These are phyloP conservation scores for Hyposoter didymator DNA, from an alignment of 2,888 invertebrate genomes.

Conservation along the genomic window DNA sequence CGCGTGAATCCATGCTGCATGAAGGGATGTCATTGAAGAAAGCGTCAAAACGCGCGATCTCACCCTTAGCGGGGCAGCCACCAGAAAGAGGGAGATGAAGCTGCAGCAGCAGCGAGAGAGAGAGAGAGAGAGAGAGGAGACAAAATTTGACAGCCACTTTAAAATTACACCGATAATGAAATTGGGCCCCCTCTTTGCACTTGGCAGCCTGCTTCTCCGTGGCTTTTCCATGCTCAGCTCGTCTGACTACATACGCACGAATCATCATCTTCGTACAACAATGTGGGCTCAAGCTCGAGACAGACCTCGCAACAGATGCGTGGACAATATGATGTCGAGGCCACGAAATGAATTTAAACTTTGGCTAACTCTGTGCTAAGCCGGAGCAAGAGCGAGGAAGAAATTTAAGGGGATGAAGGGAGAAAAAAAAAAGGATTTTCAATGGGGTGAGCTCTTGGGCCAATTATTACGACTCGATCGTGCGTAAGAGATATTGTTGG, in stretches of 20 bases:
- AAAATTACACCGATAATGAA: slow-evolving; percentile 84
- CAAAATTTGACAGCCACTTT: slow-evolving; percentile 82
- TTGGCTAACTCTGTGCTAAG: slow-evolving; percentile 76
- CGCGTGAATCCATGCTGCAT: slow-evolving; percentile 52
- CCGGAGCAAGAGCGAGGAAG: slow-evolving; percentile 17
- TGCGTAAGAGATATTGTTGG: slow-evolving; percentile 83
- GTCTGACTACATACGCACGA: background rate
- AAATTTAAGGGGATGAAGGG: slow-evolving; percentile 19
- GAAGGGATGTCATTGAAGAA: slow-evolving; percentile 67
- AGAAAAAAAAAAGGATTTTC: slow-evolving; percentile 20
- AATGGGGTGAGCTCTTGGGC: slow-evolving; percentile 69
- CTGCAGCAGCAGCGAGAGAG: slow-evolving; percentile 33
- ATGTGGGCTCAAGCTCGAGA: slow-evolving; percentile 66
- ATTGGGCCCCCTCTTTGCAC: slow-evolving; percentile 79
- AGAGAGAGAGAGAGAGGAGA: slow-evolving; percentile 28
- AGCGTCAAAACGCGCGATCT: slow-evolving; percentile 69
- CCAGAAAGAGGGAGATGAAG: slow-evolving; percentile 46
- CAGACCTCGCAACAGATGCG: slow-evolving; percentile 81
- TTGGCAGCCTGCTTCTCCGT: slow-evolving; percentile 58
- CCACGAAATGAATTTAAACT: slow-evolving; percentile 83
- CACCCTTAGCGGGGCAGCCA: slow-evolving; percentile 60
- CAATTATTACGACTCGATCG: slow-evolving; percentile 83
- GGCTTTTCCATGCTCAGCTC: slow-evolving; percentile 28
- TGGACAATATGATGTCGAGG: slow-evolving; percentile 80
- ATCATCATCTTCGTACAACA: background rate